These are phyloP conservation scores for Ricordea florida DNA, from an alignment of 92 coral and sea anemone genomes.

Conservation along the genomic window DNA sequence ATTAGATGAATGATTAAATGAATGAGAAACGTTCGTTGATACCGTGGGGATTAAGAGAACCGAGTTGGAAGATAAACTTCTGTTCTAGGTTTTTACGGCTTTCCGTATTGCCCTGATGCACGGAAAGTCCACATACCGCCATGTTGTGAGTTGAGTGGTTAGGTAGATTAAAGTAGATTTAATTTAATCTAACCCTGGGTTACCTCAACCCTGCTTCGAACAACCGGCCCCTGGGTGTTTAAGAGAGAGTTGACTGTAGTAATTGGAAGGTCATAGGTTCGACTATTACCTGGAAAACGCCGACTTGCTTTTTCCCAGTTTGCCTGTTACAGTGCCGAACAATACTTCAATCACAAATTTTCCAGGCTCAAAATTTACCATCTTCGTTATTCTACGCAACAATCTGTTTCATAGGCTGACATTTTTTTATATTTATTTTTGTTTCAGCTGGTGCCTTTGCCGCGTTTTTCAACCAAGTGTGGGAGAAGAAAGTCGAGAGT, in stretches of 20 bases:
- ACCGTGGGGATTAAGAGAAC: too few relatives aligned
- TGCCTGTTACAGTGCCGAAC: too few relatives aligned
- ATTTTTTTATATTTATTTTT: neutral
- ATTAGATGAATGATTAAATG: too few relatives aligned
- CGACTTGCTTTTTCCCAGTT: neutral
- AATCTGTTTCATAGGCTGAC: neutral
- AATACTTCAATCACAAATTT: too few relatives aligned
- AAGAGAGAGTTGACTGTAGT: neutral
- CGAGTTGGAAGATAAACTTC: too few relatives aligned
- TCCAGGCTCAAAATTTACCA: too few relatives aligned
- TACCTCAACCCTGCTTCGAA: neutral
- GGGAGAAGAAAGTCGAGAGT: conserved; percentile 92
- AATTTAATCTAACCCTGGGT: too few relatives aligned
- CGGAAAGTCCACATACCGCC: too few relatives aligned
- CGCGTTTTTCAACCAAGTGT: conserved; percentile 90
- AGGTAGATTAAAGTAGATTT: neutral
- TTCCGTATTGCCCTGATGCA: too few relatives aligned
- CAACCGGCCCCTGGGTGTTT: neutral
- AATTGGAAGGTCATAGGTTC: neutral
- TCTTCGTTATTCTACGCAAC: neutral
- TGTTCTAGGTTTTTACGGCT: neutral
- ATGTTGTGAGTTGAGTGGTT: too few relatives aligned
- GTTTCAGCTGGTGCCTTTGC: conserved; percentile 94
- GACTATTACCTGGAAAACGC: neutral
- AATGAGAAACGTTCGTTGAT: too few relatives aligned